Conservation (phyloP, 64 coral and sea anemone genomes). For the Porites australiensis region DNA sequence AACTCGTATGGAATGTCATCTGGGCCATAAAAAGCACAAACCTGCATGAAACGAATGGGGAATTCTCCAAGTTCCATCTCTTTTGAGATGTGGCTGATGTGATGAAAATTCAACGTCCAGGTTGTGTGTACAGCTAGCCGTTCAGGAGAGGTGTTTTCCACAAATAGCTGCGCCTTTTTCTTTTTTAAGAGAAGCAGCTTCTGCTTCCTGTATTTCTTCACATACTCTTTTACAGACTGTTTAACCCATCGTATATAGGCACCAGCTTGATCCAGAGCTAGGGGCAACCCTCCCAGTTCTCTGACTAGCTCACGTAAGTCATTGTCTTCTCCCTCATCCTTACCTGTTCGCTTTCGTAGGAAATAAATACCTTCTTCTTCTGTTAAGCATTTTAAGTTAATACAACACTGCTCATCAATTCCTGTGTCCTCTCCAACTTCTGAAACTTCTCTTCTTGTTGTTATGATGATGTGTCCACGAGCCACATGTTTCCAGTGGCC, state of each 20-base stretch:
- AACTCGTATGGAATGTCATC: constrained; percentile 71
- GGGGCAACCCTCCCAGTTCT: constrained; percentile 65
- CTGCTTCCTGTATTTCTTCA: constrained; percentile 66
- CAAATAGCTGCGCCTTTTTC: constrained; percentile 44
- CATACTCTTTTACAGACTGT: constrained; percentile 41
- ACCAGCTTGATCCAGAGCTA: constrained; percentile 76
- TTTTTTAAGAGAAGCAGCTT: constrained; percentile 53
- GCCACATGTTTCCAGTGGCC: constrained; percentile 64
- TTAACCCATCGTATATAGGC: constrained; percentile 27
- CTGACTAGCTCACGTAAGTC: constrained; percentile 43
- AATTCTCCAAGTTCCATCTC: constrained; percentile 52
- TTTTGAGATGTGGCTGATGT: constrained; percentile 30
- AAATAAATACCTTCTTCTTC: constrained; percentile 62
- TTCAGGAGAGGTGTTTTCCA: constrained; percentile 51
- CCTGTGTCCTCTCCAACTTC: constrained; percentile 57
- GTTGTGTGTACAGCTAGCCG: constrained; percentile 70
- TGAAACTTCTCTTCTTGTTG: constrained; percentile 67
- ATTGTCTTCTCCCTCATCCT: not conserved
- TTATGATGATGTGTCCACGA: constrained; percentile 62
- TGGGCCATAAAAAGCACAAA: constrained; percentile 57
- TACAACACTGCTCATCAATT: constrained; percentile 49
- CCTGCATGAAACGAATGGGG: constrained; percentile 65
- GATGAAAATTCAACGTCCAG: constrained; percentile 74
- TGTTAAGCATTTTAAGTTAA: constrained; percentile 54
- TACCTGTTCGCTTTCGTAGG: constrained; percentile 48